phyloP scores from a whole-genome alignment of 2,888 invertebrate species.

The Anthoptus insignis region DNA sequence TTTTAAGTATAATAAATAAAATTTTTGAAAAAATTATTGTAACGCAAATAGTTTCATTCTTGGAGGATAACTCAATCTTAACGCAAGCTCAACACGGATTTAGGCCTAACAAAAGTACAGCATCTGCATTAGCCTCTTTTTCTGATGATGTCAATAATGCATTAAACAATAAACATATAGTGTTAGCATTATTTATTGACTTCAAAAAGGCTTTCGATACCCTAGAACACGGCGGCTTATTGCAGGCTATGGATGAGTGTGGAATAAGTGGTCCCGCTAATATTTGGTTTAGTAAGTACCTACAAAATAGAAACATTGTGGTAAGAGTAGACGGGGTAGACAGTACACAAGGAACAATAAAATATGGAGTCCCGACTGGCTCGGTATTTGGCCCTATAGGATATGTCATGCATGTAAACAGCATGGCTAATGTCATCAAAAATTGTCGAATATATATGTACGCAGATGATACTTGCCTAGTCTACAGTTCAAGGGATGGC shows the following conservation, averaged over 20 bases:
- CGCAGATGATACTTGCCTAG: conserved; percentile 44
- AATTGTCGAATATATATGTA: conserved; percentile 40
- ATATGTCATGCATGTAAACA: conserved; percentile 45
- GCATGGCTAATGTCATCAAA: conserved; percentile 29
- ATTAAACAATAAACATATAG: conserved; percentile 24
- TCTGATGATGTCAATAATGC: conserved; percentile 36
- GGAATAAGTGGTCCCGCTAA: conserved; percentile 42
- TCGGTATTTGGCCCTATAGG: conserved; percentile 45
- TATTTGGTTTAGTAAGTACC: conserved; percentile 35
- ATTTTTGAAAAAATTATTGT: conserved; percentile 35
- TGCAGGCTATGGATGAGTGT: conserved; percentile 46
- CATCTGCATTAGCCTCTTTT: conserved; percentile 35
- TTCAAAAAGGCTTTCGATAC: conserved; percentile 47
- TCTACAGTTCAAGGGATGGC: conserved; percentile 25
- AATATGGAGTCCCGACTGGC: conserved; percentile 43
- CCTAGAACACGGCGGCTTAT: conserved; percentile 34
- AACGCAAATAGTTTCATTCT: conserved; percentile 9
- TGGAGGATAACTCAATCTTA: conserved; percentile 31
- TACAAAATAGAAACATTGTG: conserved; percentile 20
- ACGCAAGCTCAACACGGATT: conserved; percentile 35
- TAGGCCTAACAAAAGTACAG: conserved; percentile 37
- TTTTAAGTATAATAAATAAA: conserved; percentile 32
- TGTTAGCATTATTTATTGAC: conserved; percentile 38
- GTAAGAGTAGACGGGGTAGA: background rate
- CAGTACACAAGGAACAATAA: background rate